Evolutionary conservation across 2,797 vertebrate species (phyloP).

Genomic region (Prunella strophiata): DNA sequence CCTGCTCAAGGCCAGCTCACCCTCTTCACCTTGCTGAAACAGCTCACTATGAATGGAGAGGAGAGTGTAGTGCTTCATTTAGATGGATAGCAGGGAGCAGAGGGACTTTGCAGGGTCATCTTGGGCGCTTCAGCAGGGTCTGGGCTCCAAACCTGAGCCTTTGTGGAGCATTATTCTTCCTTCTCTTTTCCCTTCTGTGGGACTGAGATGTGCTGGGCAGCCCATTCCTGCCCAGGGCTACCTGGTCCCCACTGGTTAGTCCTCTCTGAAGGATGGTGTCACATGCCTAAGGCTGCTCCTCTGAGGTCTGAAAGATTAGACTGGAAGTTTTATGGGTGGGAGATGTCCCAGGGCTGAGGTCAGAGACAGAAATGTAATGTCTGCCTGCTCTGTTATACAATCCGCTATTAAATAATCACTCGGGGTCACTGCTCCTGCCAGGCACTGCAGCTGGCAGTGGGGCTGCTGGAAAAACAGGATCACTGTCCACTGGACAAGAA

Average conservation of each 20-base stretch:
- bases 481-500: fast-evolving
- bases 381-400: constrained; percentile 53
- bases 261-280: constrained; percentile 10
- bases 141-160: background rate
- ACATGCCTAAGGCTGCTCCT: constrained; percentile 31
- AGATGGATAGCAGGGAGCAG: background rate
- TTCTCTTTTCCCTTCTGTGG: background rate
- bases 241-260: background rate
- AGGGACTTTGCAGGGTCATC: background rate
- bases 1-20: background rate
- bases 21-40: background rate
- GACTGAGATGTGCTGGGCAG: background rate
- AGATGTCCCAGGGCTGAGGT: constrained; percentile 57
- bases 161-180: background rate
- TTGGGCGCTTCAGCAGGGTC: background rate
- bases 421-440: background rate
- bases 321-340: constrained; percentile 41
- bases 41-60: background rate
- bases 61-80: background rate
- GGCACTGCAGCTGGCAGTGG: background rate
- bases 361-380: constrained; percentile 64
- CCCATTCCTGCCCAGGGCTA: background rate
- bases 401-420: constrained; percentile 23
- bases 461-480: constrained; percentile 5
- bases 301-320: constrained; percentile 60